Conservation (phyloP, 1,140 invertebrate species). For the Euwallacea similis region DNA sequence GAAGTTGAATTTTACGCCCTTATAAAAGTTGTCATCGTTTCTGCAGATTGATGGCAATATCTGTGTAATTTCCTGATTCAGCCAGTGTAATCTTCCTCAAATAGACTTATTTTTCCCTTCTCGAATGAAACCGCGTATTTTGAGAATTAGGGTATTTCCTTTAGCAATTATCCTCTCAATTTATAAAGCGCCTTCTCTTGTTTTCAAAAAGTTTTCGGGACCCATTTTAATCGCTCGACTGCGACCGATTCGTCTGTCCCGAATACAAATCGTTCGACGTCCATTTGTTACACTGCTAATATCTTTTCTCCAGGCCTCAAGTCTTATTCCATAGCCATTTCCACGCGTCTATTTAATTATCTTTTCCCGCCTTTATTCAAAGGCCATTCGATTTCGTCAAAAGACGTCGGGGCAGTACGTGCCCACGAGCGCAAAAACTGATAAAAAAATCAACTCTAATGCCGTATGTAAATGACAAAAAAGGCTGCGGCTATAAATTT, state of each 20-base stretch:
- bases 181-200: slow-evolving; percentile 5
- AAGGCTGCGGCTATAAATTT: slow-evolving; percentile 15
- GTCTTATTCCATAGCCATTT: slow-evolving; percentile 38
- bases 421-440: background rate
- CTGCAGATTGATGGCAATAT: too few relatives aligned
- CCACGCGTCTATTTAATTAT: slow-evolving; percentile 35
- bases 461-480: slow-evolving; percentile 5
- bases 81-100: too few relatives aligned
- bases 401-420: background rate
- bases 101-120: too few relatives aligned
- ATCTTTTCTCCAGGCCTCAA: slow-evolving; percentile 28
- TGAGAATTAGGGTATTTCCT: background rate
- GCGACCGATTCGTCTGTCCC: slow-evolving; percentile 13
- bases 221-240: slow-evolving; percentile 31
- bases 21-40: too few relatives aligned
- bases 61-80: too few relatives aligned
- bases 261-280: slow-evolving; percentile 40
- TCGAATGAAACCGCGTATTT: background rate
- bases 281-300: slow-evolving; percentile 41
- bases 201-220: background rate
- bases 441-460: background rate
- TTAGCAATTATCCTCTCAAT: slow-evolving; percentile 3
- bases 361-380: slow-evolving; percentile 30
- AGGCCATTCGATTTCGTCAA: background rate
- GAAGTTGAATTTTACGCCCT: too few relatives aligned